phyloP scores from a whole-genome alignment of 2,113 vertebrate species.

The Phalacrocorax aristotelis region DNA sequence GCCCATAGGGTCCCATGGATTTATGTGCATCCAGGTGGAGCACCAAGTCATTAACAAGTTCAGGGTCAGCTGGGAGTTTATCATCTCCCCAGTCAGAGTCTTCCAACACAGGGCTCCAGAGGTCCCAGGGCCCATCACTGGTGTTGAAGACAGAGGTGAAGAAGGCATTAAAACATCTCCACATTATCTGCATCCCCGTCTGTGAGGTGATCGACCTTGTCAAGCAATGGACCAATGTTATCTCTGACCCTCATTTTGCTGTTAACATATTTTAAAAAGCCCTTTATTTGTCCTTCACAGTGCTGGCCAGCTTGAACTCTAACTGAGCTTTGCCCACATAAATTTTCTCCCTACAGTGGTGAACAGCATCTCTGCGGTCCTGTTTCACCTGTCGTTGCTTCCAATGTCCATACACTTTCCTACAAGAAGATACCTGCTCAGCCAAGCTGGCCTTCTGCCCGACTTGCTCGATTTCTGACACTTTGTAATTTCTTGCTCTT shows the following conservation, averaged over 20 bases:
- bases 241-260: background rate
- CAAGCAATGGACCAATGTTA: background rate
- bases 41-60: background rate
- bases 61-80: background rate
- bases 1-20: background rate
- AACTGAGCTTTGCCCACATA: background rate
- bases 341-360: background rate
- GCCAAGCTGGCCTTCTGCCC: background rate
- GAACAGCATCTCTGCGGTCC: background rate
- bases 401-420: background rate
- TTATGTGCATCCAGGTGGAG: background rate
- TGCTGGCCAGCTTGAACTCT: background rate
- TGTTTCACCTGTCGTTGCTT: background rate
- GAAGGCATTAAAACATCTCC: background rate
- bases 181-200: background rate
- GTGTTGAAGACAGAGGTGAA: background rate
- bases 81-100: background rate
- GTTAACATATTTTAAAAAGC: background rate
- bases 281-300: background rate
- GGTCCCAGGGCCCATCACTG: background rate
- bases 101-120: background rate
- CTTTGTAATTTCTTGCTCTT: background rate
- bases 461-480: background rate
- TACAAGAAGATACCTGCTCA: background rate
- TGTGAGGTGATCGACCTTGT: background rate